Percentiles rank a stretch among this genome's conserved stretches.
These are phyloP conservation scores for Mellivora capensis DNA, from an alignment of 2,113 vertebrate species.

Conservation along the genomic window DNA sequence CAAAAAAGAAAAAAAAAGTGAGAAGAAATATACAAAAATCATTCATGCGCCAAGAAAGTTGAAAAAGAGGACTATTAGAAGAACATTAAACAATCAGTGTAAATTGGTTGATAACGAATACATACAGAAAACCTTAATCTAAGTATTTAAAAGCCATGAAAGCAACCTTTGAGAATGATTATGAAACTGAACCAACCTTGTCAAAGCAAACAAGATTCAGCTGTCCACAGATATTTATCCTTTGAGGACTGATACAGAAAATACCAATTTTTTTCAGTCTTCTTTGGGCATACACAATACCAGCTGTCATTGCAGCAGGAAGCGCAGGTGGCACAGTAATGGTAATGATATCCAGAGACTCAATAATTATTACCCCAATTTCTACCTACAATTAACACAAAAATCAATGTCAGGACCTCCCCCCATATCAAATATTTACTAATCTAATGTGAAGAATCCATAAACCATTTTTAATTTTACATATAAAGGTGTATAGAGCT, in stretches of 20 bases:
- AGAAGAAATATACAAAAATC: neutral
- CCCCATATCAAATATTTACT: neutral
- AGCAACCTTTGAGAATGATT: neutral
- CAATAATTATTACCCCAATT: slow-evolving; percentile 89
- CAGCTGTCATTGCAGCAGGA: slow-evolving; percentile 97
- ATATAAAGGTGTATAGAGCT: neutral
- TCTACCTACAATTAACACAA: slow-evolving; percentile 82
- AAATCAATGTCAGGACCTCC: slow-evolving; percentile 19
- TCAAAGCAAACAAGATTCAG: slow-evolving; percentile 98
- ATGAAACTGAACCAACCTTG: slow-evolving; percentile 86
- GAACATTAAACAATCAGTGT: neutral
- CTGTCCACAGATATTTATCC: slow-evolving; percentile 98
- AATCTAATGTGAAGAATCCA: slow-evolving; percentile 13
- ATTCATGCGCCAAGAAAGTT: neutral
- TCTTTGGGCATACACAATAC: slow-evolving; percentile 96
- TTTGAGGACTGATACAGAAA: slow-evolving; percentile 98
- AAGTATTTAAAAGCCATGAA: slow-evolving; percentile 21
- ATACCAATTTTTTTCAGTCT: slow-evolving; percentile 92
- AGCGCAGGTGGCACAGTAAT: slow-evolving; percentile 98
- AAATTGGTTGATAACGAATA: neutral
- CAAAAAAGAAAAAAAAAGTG: slow-evolving; percentile 22
- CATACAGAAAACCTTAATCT: neutral
- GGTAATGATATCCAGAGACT: slow-evolving; percentile 98
- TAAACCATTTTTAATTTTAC: neutral
- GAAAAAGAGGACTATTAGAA: neutral